Conservation (phyloP, 2,888 invertebrate species). For the Latrodectus hesperus region DNA sequence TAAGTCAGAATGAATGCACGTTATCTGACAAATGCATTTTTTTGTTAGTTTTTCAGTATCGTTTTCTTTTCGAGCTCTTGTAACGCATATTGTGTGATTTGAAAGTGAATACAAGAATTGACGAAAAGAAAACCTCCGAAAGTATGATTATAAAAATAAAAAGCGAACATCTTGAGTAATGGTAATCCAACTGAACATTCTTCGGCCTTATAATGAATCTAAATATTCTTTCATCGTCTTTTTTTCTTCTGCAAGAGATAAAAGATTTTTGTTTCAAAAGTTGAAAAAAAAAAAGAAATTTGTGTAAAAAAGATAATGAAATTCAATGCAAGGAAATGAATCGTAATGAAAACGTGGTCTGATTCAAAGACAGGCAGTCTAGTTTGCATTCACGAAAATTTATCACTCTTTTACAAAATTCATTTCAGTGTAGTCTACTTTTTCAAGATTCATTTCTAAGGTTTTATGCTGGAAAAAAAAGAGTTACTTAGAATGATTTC, state of each 20-base stretch:
- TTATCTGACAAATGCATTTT: conserved; percentile 32
- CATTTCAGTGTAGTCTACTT: no score
- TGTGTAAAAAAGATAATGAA: neutral
- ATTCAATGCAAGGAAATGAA: neutral
- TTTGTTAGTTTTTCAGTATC: neutral
- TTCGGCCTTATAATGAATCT: neutral
- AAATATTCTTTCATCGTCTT: neutral
- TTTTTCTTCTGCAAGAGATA: neutral
- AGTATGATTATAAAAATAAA: neutral
- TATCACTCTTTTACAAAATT: no score
- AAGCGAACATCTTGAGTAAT: neutral
- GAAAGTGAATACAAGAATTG: neutral
- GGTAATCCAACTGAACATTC: neutral
- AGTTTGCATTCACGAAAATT: no score
- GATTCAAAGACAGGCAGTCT: no score
- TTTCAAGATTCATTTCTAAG: no score
- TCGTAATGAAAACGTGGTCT: neutral
- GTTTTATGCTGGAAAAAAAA: no score
- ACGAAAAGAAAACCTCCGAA: neutral
- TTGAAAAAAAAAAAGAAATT: neutral
- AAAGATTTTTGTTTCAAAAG: neutral
- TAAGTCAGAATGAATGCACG: conserved; percentile 41
- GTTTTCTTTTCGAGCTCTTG: neutral
- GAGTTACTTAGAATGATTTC: no score
- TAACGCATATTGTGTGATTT: neutral